phyloP scores from a whole-genome alignment of 1,140 invertebrate species.

The Gryllus bimaculatus region DNA sequence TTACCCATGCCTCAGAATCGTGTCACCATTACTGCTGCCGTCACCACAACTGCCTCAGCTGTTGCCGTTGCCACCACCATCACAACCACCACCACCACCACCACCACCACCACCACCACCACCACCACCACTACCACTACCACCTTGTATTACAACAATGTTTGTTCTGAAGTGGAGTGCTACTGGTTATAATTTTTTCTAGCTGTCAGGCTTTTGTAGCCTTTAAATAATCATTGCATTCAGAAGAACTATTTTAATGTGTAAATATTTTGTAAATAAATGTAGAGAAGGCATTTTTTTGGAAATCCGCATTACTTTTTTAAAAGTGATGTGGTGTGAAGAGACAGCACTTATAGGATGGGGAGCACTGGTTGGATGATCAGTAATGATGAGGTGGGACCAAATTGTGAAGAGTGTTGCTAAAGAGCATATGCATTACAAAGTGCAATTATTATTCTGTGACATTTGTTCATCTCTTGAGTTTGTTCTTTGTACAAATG shows the following conservation, averaged over 20 bases:
- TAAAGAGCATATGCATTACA: background rate
- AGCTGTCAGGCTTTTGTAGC: no score
- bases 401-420: background rate
- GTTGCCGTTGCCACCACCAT: no score
- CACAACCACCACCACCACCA: no score
- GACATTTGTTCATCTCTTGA: background rate
- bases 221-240: background rate
- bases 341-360: background rate
- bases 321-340: background rate
- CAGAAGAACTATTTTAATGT: background rate
- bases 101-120: no score
- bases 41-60: no score
- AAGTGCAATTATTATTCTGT: background rate
- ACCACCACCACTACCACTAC: no score
- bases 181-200: no score
- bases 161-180: no score
- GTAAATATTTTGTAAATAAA: constrained; percentile 1
- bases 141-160: no score
- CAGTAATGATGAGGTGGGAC: background rate
- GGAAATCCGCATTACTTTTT: background rate
- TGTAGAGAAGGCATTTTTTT: background rate
- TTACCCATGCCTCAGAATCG: no score
- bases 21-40: no score
- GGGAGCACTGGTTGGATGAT: background rate
- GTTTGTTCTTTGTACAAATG: background rate